Evolutionary conservation across 2,888 invertebrate species (phyloP), one percentile per base, ranked within the genome.

Genomic region (Arge pagana): DNA sequence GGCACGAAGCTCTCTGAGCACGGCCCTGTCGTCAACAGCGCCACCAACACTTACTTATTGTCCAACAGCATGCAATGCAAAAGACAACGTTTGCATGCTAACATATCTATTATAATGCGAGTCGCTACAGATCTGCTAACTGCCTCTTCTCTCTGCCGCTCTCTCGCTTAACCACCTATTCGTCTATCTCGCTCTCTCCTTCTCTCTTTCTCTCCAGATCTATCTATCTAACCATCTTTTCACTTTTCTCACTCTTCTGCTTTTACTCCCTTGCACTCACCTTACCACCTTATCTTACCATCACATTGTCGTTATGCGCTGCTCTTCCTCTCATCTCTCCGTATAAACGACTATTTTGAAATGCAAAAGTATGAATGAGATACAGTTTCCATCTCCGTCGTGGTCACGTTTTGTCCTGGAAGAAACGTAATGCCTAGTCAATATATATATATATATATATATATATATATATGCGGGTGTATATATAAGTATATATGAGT

Each of bases 351-450:
- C 79, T 78, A 78, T 80, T 81, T 80, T 80, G 79, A 78, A 67
- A 82, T 81, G 81, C 79, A 81, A 81, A 81, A 81, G 80, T 80
- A 81, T 81, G 81, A 82, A 82, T 81, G 81, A 81, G 80, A 80
- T 79, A 78, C 77, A 76, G 74, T 79, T 78, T 75, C 76, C 76
- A 63, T 66, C 67, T 59, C 71, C 63, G 69, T 68, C 66, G 61
- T 66, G 64, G 37, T 43, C 11, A 30, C 39, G 31, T 39, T 23
- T 59, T 63, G 63, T 61, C 61, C 62, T 42, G 10, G n/a, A n/a
- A n/a, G n/a, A n/a, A n/a, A n/a, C n/a, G n/a, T n/a, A n/a, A n/a
- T n/a, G n/a, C n/a, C 52, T 42, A 33, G 16, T 3, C 2, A 11
- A 33, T 33, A 33, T 11, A 33, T n/a, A n/a, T 31, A 31, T 10